Conservation (phyloP, 2,113 vertebrate species). For the Rhabdomys dilectus region DNA sequence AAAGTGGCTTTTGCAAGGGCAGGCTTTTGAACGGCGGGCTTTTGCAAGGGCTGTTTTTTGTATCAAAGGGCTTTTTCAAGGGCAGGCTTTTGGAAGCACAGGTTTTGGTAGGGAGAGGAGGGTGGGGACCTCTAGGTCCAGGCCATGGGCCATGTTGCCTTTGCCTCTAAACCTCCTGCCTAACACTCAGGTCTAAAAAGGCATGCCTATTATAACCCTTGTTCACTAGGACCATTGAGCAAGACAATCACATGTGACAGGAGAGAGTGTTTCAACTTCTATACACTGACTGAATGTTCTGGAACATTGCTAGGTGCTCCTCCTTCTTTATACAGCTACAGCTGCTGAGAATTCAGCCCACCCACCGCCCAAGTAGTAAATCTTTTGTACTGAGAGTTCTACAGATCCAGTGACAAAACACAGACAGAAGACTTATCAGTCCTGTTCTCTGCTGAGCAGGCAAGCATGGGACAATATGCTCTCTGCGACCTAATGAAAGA, state of each 20-base stretch:
- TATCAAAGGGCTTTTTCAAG: too few species aligned
- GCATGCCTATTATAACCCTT: neutral
- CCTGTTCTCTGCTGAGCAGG: too few species aligned
- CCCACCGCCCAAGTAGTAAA: neutral
- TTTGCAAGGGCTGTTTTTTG: too few species aligned
- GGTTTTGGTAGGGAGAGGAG: neutral
- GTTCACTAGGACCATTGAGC: neutral
- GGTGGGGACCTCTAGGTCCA: neutral
- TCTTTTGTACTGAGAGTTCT: neutral
- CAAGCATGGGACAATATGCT: neutral
- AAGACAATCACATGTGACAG: too few species aligned
- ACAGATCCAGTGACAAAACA: neutral
- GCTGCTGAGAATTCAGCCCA: accelerated
- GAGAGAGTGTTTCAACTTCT: accelerated
- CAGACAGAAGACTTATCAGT: neutral
- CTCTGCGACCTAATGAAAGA: neutral
- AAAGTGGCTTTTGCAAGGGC: too few species aligned
- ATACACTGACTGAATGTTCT: too few species aligned
- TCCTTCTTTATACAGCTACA: neutral
- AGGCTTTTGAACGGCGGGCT: too few species aligned
- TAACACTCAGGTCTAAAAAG: neutral
- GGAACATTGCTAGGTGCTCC: neutral
- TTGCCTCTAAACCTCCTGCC: neutral
- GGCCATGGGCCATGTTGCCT: neutral
- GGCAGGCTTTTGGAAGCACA: too few species aligned